A percentile compares a stretch with the other conserved stretches of the same genome.
These are phyloP conservation scores for Onychorhynchus coronatus DNA, from an alignment of 2,113 vertebrate species.

Conservation along the genomic window DNA sequence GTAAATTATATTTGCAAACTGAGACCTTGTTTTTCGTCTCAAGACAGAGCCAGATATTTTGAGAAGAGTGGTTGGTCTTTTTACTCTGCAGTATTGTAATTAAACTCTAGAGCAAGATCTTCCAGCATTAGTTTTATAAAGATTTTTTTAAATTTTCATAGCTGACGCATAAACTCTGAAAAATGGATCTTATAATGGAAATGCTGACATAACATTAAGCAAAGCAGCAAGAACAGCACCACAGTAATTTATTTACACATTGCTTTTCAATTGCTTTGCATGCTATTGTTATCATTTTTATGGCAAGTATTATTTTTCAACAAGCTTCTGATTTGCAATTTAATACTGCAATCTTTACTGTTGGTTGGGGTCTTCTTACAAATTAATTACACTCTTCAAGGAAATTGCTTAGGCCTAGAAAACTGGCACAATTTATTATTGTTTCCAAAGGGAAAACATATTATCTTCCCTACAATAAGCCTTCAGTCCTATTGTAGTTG, in stretches of 20 bases:
- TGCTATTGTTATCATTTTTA: slow-evolving; percentile 67
- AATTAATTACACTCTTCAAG: slow-evolving; percentile 60
- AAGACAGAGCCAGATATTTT: neutral
- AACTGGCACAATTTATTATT: slow-evolving; percentile 49
- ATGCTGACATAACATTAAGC: slow-evolving; percentile 58
- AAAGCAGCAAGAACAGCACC: neutral
- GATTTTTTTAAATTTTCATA: neutral
- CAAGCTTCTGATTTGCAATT: slow-evolving; percentile 51
- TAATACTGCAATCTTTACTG: slow-evolving; percentile 43
- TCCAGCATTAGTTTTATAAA: neutral
- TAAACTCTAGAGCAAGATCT: neutral
- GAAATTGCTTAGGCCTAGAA: slow-evolving; percentile 55
- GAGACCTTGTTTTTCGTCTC: neutral
- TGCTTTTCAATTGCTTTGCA: slow-evolving; percentile 61
- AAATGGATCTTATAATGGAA: slow-evolving; percentile 44
- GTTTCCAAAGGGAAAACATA: slow-evolving; percentile 32
- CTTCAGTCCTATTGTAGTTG: neutral
- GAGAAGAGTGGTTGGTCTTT: neutral
- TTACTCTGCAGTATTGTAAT: neutral
- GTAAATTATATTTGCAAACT: neutral
- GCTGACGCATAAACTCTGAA: slow-evolving; percentile 36
- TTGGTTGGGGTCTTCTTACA: slow-evolving; percentile 43
- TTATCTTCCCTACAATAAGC: neutral
- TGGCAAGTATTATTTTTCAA: slow-evolving; percentile 61
- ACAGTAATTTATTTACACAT: slow-evolving; percentile 50